Conservation (phyloP, 2,113 vertebrate genomes). For the Oreochromis niloticus region DNA sequence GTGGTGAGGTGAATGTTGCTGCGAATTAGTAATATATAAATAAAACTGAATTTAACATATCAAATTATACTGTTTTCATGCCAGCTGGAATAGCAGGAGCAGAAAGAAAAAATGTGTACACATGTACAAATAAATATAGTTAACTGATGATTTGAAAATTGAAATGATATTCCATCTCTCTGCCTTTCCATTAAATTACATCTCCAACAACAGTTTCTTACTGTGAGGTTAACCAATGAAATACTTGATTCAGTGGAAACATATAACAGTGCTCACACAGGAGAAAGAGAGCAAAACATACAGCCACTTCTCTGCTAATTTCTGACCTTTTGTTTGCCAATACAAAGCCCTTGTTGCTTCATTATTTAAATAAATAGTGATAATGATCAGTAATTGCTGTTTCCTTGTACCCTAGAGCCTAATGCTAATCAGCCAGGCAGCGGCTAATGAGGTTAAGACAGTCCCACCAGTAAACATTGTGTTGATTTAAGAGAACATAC, state of each 20-base stretch:
- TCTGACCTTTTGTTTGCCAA: constrained; percentile 48
- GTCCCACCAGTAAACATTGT: constrained; percentile 43
- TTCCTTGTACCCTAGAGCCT: constrained; percentile 31
- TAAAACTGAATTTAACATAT: neutral
- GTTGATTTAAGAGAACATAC: constrained; percentile 14
- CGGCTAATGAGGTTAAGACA: constrained; percentile 49
- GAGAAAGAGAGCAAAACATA: neutral
- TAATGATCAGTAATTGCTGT: constrained; percentile 57
- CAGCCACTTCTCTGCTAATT: neutral
- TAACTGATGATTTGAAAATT: neutral
- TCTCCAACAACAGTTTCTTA: neutral
- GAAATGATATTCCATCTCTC: neutral
- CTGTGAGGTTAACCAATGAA: neutral
- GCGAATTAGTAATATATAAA: neutral
- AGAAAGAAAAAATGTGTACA: neutral
- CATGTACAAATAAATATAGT: neutral
- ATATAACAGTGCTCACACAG: neutral
- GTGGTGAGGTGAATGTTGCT: neutral
- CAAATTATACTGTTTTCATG: neutral
- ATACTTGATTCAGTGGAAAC: neutral
- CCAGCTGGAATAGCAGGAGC: neutral
- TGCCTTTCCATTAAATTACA: neutral
- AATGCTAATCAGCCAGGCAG: constrained; percentile 39
- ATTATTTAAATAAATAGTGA: constrained; percentile 49
- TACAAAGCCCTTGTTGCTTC: constrained; percentile 27